Percentiles rank a stretch among this genome's conserved stretches.
Evolutionary conservation across 2,113 vertebrate species (phyloP).

Genomic region (Raja brachyura): DNA sequence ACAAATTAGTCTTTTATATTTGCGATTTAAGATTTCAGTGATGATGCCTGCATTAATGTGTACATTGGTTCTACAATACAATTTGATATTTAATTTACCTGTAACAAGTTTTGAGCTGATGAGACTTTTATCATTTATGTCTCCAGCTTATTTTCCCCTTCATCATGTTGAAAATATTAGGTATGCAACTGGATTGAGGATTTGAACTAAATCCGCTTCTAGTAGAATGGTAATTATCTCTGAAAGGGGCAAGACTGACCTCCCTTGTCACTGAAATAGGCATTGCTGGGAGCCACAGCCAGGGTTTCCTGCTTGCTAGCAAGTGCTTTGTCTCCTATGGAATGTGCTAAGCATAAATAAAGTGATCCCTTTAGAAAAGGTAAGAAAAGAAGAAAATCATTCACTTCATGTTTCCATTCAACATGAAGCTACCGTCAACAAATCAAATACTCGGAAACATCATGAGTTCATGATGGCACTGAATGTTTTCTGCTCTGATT

Average conservation of each 20-base stretch:
- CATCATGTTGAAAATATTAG: not conserved
- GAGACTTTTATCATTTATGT: not conserved
- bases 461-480: not conserved
- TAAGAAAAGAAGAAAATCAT: not conserved
- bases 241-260: not conserved
- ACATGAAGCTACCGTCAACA: not conserved
- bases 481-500: too few species aligned
- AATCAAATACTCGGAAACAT: not conserved
- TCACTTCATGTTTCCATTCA: not conserved
- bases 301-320: not conserved
- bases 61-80: not conserved
- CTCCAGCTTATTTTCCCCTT: not conserved
- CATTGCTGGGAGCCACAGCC: not conserved
- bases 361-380: not conserved
- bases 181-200: not conserved
- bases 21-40: not conserved
- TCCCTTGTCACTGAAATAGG: not conserved
- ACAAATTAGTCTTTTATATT: not conserved
- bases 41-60: too few species aligned
- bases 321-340: not conserved
- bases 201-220: not conserved
- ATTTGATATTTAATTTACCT: conserved; percentile 18
- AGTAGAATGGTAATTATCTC: not conserved
- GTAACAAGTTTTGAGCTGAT: not conserved
- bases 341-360: not conserved